These are phyloP conservation scores for Xenopus petersii DNA, from an alignment of 2,797 vertebrate species.

Conservation along the genomic window DNA sequence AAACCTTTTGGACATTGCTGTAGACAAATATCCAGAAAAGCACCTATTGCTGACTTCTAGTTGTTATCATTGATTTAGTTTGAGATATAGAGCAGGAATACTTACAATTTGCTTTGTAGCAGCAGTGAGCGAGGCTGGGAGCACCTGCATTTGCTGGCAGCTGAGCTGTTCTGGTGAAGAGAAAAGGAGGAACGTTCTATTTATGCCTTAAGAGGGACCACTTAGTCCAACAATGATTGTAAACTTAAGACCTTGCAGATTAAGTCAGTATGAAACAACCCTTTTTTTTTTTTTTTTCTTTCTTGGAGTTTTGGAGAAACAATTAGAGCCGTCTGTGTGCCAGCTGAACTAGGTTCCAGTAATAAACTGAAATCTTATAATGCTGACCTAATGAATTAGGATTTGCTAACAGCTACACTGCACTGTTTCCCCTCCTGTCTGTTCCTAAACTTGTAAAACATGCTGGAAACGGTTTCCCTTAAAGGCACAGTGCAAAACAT, in stretches of 20 bases:
- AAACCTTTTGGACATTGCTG: too few relatives aligned
- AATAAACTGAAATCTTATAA: conserved; percentile 40
- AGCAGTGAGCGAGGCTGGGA: conserved; percentile 58
- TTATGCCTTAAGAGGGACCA: conserved; percentile 78
- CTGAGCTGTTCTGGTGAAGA: conserved; percentile 73
- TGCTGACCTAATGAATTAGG: conserved; percentile 51
- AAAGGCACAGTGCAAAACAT: background rate
- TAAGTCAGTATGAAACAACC: conserved; percentile 51
- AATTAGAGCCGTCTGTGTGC: conserved; percentile 49
- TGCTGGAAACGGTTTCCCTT: conserved; percentile 23
- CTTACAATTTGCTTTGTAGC: conserved; percentile 69
- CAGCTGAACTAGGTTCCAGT: conserved; percentile 52
- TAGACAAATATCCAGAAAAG: too few relatives aligned
- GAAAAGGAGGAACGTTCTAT: conserved; percentile 71
- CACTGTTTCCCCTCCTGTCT: background rate
- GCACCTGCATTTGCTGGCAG: conserved; percentile 75
- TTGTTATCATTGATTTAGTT: too few relatives aligned
- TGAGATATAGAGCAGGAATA: conserved; percentile 51
- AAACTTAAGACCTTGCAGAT: conserved; percentile 65
- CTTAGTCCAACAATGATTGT: conserved; percentile 64
- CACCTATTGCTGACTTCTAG: too few relatives aligned
- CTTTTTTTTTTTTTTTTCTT: conserved; percentile 47
- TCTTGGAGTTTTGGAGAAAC: conserved; percentile 32
- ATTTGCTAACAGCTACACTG: conserved; percentile 26
- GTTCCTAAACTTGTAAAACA: conserved; percentile 5